Percentiles rank a stretch among this genome's conserved stretches.
Evolutionary conservation across 2,113 vertebrate genomes (phyloP).

Genomic region (Ahaetulla prasina): DNA sequence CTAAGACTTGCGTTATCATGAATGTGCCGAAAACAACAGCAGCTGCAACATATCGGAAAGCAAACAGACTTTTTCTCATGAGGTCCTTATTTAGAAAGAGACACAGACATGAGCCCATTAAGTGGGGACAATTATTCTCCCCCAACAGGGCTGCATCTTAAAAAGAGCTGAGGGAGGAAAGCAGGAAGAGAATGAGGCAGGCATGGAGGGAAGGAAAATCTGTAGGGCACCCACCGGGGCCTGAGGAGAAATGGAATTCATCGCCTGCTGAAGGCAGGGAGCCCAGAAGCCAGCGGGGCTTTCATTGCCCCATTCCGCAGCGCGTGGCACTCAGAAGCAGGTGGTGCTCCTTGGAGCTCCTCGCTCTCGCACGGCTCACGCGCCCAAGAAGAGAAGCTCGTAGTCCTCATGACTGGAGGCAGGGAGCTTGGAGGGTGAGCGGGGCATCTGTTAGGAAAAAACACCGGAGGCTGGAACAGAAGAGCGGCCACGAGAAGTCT

Average conservation of each 20-base stretch:
- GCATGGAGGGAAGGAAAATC: background rate
- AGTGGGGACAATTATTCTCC: constrained; percentile 24
- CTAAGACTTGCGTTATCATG: constrained; percentile 27
- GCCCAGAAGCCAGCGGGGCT: constrained; percentile 4
- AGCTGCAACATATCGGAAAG: constrained; percentile 20
- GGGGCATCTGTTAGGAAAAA: background rate
- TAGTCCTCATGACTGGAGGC: constrained; percentile 6
- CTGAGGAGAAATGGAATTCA: background rate
- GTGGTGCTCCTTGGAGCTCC: background rate
- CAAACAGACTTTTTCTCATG: constrained; percentile 34
- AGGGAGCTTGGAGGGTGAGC: background rate
- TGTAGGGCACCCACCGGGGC: constrained; percentile 2
- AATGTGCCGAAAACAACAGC: constrained; percentile 28
- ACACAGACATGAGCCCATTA: background rate
- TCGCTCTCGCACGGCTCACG: background rate
- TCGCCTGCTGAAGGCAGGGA: background rate
- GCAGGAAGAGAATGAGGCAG: background rate
- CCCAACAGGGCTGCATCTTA: constrained; percentile 17
- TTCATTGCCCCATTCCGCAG: background rate
- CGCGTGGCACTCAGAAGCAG: background rate
- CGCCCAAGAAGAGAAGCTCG: background rate
- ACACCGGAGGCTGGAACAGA: background rate
- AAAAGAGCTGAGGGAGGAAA: constrained; percentile 8
- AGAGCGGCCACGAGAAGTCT: background rate
- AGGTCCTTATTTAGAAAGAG: constrained; percentile 32